Base-by-base conservation (phyloP, 2,797 vertebrate species). In the Hozukius guyotensis region DNA sequence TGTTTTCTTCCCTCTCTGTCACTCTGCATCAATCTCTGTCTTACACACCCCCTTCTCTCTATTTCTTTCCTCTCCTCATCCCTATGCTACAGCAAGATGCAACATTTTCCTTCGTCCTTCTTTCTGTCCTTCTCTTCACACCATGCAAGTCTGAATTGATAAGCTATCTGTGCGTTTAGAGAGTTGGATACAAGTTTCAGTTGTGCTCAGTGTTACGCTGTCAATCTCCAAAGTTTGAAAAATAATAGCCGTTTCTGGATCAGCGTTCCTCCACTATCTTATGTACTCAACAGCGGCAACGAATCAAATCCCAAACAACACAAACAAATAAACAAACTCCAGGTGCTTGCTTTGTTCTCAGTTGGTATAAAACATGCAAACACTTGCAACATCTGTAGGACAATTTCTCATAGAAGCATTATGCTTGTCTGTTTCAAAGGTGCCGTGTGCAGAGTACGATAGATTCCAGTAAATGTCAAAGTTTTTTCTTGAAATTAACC, bases 11-110 rank as follows among this genome's bases (percentile, higher is more conserved):
- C 27, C 74, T 67, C 49, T 83, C 62, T 74, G 83, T 87, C 87
- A 87, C 74, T 89, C 74, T 20, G 56, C 87, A 92, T 92, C 84
- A 83, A 81, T 88, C 78, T 86, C 65, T 85, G 66, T 77, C 69
- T 80, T 8, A 55, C 82, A 82, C 22, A 24, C 62, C 22, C 29
- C 69, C 78, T 60, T 64, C 72, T 84, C 62, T 66, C 64, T 16
- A 69, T 79, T 81, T 79, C 67, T 61, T 42, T 61, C 64, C 24
- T 63, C 52, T n/a, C 20, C 46, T 83, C 75, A 29, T 75, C 16
- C 25, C 62, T 20, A 31, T 36, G 49, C 75, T 27, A 32, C 13
- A 49, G 27, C 46, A 72, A 82, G 27, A 75, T 69, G 49, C 57
- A 77, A 60, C 56, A 36, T 62, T 76, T 72, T 66, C 72, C 72